phyloP scores from a whole-genome alignment of 2,797 vertebrate genomes.

The Tadarida brasiliensis region DNA sequence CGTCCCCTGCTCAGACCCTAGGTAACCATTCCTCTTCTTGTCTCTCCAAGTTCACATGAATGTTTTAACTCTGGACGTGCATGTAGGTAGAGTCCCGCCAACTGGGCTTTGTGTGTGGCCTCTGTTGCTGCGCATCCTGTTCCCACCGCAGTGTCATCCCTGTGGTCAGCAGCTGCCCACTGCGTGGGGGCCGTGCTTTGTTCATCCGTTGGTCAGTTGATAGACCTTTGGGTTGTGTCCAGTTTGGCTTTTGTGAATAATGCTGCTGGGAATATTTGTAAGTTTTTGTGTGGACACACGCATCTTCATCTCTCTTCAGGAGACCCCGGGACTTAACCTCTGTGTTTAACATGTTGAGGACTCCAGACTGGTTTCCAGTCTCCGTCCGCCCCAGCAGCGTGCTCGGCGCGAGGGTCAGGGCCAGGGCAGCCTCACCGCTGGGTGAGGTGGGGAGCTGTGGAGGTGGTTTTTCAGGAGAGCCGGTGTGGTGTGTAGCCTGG shows the following conservation, averaged over 20 bases:
- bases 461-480: too few relatives aligned
- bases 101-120: not conserved
- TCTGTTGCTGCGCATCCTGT: accelerated
- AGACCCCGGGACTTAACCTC: not conserved
- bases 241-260: not conserved
- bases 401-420: not conserved
- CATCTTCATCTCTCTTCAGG: not conserved
- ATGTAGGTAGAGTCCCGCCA: not conserved
- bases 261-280: not conserved
- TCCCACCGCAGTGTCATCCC: not conserved
- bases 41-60: not conserved
- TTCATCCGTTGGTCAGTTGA: not conserved
- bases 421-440: not conserved
- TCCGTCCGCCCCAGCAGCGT: not conserved
- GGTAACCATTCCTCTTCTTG: not conserved
- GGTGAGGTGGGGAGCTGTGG: not conserved
- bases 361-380: accelerated
- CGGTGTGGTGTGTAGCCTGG: not conserved
- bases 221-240: too few relatives aligned
- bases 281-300: not conserved
- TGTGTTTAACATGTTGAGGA: not conserved
- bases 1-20: not conserved
- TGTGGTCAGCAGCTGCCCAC: accelerated
- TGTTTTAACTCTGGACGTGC: too few relatives aligned
- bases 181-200: accelerated